Evolutionary conservation across 2,113 vertebrate genomes (phyloP).

Genomic region (Pangasianodon gigas): DNA sequence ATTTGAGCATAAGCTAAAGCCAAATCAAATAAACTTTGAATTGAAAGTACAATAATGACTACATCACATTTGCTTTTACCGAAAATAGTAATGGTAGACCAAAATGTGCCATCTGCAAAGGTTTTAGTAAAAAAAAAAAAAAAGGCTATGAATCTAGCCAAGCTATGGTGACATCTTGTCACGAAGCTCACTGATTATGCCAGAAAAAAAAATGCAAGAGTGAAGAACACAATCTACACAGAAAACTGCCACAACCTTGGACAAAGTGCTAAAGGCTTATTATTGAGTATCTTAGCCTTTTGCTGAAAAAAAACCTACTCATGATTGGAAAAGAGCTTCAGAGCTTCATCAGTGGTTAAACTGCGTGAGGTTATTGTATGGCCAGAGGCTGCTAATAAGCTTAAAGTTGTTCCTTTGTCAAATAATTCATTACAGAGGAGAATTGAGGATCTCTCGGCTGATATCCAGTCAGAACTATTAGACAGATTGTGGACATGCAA

Average conservation of each 20-base stretch:
- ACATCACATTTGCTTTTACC: neutral
- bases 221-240: neutral
- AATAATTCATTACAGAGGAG: neutral
- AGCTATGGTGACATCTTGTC: neutral
- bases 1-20: neutral
- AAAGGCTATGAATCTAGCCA: neutral
- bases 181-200: neutral
- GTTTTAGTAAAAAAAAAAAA: neutral
- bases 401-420: neutral
- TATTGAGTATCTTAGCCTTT: neutral
- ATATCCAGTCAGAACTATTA: conserved; percentile 9
- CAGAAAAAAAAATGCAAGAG: neutral
- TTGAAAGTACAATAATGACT: neutral
- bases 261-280: neutral
- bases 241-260: neutral
- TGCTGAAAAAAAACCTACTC: neutral
- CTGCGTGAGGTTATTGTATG: neutral
- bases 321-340: neutral
- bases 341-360: neutral
- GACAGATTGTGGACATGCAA: conserved; percentile 11
- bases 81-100: neutral
- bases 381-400: neutral
- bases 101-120: neutral
- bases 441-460: neutral
- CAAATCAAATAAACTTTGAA: neutral